Percentiles rank a stretch among this genome's conserved stretches.
These are phyloP conservation scores for Porites evermanni DNA, from an alignment of 92 coral and sea anemone species.

Conservation along the genomic window DNA sequence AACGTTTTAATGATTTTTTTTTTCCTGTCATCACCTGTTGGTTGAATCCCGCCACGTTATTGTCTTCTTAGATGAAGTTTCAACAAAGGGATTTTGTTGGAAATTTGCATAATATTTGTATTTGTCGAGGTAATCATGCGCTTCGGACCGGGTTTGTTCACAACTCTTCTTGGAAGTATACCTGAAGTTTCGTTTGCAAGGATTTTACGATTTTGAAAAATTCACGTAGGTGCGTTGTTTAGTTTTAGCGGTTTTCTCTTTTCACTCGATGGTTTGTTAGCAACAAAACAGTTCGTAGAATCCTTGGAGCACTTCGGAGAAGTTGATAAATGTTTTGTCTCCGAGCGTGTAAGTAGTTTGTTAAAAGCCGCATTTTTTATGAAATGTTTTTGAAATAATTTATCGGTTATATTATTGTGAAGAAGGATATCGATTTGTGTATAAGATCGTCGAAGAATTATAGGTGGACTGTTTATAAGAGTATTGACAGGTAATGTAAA, in stretches of 20 bases:
- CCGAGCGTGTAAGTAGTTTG: neutral
- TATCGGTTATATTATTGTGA: neutral
- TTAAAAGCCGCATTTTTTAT: neutral
- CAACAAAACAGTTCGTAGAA: neutral
- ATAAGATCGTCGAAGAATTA: neutral
- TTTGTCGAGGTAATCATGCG: neutral
- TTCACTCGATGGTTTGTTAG: neutral
- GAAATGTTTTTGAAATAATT: neutral
- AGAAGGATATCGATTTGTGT: neutral
- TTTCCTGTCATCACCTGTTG: neutral
- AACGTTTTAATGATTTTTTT: neutral
- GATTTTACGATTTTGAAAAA: neutral
- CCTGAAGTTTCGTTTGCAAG: neutral
- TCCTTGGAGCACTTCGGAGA: neutral
- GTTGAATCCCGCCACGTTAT: neutral
- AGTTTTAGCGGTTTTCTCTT: neutral
- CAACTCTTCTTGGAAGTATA: neutral
- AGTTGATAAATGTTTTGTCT: neutral
- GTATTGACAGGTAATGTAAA: neutral
- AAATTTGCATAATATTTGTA: constrained; percentile 22
- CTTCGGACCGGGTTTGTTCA: neutral
- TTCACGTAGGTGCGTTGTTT: neutral
- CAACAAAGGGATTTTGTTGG: neutral
- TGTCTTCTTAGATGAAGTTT: neutral
- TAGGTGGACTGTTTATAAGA: neutral